These are phyloP conservation scores for Phytoseiulus persimilis DNA, from an alignment of 2,888 invertebrate genomes.

Conservation along the genomic window DNA sequence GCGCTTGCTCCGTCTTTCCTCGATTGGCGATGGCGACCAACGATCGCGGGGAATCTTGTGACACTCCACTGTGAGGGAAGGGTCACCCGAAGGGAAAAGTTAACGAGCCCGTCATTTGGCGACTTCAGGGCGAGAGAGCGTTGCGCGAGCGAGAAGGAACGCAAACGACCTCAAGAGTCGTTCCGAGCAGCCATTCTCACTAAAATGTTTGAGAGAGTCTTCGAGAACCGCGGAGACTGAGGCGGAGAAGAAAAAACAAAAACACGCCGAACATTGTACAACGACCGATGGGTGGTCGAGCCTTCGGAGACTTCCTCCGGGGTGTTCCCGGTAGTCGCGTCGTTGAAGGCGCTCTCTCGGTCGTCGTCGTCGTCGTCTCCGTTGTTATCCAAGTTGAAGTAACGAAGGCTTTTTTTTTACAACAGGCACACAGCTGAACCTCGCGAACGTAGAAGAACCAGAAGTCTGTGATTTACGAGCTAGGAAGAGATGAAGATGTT, in stretches of 20 bases:
- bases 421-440: background rate
- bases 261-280: background rate
- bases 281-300: background rate
- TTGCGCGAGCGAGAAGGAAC: background rate
- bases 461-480: conserved; percentile 5
- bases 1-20: background rate
- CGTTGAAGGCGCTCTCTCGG: background rate
- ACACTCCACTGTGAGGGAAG: background rate
- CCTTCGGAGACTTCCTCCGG: background rate
- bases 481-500: conserved; percentile 5
- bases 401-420: background rate
- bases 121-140: background rate
- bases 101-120: background rate
- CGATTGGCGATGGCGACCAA: background rate
- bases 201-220: background rate
- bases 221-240: background rate
- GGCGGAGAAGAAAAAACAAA: background rate
- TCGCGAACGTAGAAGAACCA: background rate
- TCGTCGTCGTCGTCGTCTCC: too few relatives aligned
- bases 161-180: background rate
- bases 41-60: background rate
- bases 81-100: background rate
- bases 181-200: background rate
- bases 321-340: background rate
- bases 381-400: background rate